Percentiles rank a stretch among this genome's conserved stretches.
phyloP scores from a whole-genome alignment of 1,140 invertebrate genomes.

The Atopsyche davidsoni region DNA sequence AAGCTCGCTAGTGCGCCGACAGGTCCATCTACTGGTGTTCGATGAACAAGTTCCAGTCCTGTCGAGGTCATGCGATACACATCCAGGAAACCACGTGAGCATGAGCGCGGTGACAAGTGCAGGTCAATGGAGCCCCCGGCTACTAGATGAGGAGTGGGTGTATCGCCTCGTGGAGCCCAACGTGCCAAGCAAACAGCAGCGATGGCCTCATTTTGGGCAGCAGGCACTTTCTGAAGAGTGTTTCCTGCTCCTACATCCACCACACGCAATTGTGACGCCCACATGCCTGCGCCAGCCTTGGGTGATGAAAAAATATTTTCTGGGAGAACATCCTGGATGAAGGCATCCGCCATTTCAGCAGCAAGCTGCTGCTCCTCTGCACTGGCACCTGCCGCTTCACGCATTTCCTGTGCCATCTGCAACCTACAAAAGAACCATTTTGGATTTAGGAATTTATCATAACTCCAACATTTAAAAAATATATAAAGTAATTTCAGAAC shows the following conservation, averaged over 20 bases:
- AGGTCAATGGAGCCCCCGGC: conserved; percentile 78
- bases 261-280: conserved; percentile 92
- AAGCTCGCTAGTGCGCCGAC: conserved; percentile 85
- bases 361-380: conserved; percentile 92
- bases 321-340: conserved; percentile 90
- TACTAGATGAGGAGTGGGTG: conserved; percentile 37
- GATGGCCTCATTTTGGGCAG: conserved; percentile 97
- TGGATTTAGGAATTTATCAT: not conserved
- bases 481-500: conserved; percentile 29
- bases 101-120: conserved; percentile 78
- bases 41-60: conserved; percentile 91
- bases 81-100: conserved; percentile 76
- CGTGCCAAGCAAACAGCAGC: conserved; percentile 66
- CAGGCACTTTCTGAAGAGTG: conserved; percentile 70
- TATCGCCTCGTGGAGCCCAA: conserved; percentile 40
- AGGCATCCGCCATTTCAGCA: conserved; percentile 94
- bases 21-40: conserved; percentile 91
- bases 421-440: conserved; percentile 38
- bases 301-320: conserved; percentile 92
- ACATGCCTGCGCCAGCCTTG: conserved; percentile 92
- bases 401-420: conserved; percentile 89
- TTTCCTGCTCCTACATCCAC: conserved; percentile 81
- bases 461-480: not conserved
- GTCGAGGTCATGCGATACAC: too few species aligned
- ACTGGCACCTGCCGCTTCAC: conserved; percentile 70